Evolutionary conservation across 2,797 vertebrate species (phyloP), one percentile per base, ranked within the genome.

Genomic region (Erethizon dorsatum): DNA sequence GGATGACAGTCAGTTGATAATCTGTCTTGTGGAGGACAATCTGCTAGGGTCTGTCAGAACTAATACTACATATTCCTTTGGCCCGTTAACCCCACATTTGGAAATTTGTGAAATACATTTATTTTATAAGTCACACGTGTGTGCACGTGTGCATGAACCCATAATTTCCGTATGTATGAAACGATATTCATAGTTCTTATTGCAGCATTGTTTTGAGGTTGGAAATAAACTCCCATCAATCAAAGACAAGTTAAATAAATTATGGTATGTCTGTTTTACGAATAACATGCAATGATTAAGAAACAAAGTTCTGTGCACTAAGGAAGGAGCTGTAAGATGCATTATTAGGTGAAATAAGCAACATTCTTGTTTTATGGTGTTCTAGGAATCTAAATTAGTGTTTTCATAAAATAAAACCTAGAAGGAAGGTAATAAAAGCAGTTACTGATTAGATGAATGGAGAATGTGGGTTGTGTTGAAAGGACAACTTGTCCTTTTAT

Each of bases 271-370:
- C 18, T 6, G 11, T 83, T 65, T 54, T 73, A 26, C 89, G 85
- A 92, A 13, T 80, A 45, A 59, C 67, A 11, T 65, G 50, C 37
- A 50, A 0, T 91, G 52, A 41, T 56, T 91, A 56, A 77, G 86
- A 59, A 31, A 26, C 6, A 37, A 63, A 90, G 52, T 24, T 26
- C 28, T 77, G 2, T 83, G 24, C 47, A 13, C 12, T 71, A 37
- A 73, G 24, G 54, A 50, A 88, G 54, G 57, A 67, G 18, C 28
- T 95, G 0, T n/a, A 78, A 45, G n/a, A 45, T 88, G 4, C 33
- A 47, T 56, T 93, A 78, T 89, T 56, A 54, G 59, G 63, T 79
- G 45, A 85, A 84, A 83, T 78, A 84, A 57, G 33, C 65, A 88
- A 63, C 37, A 17, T 80, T 12, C 31, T 91, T 71, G 33, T 88